phyloP scores from a whole-genome alignment of 2,888 invertebrate genomes.

The Phytoseiulus persimilis region DNA sequence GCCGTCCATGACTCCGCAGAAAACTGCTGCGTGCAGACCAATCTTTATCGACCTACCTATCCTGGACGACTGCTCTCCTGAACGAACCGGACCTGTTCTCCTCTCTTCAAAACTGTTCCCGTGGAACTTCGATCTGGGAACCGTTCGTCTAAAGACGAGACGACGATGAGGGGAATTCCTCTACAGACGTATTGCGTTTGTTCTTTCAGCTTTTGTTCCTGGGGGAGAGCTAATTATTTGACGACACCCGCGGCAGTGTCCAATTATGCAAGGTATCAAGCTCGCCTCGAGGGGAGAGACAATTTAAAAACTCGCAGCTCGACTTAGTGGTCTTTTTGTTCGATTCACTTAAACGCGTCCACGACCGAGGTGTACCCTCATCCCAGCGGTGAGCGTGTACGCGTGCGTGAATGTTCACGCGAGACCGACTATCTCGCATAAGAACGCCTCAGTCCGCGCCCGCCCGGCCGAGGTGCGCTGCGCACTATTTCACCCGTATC shows the following conservation, averaged over 20 bases:
- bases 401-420: not conserved
- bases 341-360: not conserved
- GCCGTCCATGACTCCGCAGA: not conserved
- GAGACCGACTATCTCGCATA: not conserved
- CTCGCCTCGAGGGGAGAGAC: not conserved
- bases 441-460: not conserved
- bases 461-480: not conserved
- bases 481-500: not conserved
- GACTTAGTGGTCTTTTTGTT: not conserved
- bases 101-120: not conserved
- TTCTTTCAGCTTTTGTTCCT: not conserved
- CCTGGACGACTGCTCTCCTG: not conserved
- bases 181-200: not conserved
- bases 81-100: not conserved
- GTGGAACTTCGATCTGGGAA: not conserved
- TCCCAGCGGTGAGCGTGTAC: not conserved
- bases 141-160: not conserved
- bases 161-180: not conserved
- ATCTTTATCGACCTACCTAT: not conserved
- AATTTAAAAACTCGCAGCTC: not conserved
- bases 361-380: not conserved
- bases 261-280: conserved; percentile 19
- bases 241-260: conserved; percentile 29
- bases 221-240: not conserved
- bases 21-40: not conserved